phyloP scores from a whole-genome alignment of 2,888 invertebrate genomes.

The Phoenoteleia sp. region DNA sequence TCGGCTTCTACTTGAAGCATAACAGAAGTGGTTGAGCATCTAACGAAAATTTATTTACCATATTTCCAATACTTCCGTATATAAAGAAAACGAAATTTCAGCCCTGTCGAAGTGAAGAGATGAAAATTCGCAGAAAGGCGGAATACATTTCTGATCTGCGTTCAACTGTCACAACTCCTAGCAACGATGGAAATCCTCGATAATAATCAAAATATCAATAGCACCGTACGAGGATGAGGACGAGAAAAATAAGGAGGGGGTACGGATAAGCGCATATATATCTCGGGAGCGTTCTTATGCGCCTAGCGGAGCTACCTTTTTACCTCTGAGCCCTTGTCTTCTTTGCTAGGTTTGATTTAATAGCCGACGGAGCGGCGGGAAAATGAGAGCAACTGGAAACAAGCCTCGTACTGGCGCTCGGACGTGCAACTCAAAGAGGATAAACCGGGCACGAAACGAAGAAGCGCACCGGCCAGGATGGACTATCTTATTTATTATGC shows the following conservation, averaged over 20 bases:
- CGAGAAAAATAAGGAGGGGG: not conserved
- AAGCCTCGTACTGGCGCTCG: constrained; percentile 72
- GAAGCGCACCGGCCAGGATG: constrained; percentile 73
- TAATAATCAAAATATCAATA: constrained; percentile 15
- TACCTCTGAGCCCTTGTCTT: constrained; percentile 72
- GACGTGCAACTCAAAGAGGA: constrained; percentile 74
- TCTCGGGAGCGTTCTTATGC: constrained; percentile 23
- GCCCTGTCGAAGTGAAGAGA: too few relatives aligned
- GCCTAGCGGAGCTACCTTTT: constrained; percentile 63
- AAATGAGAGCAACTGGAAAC: constrained; percentile 80
- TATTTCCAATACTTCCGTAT: too few relatives aligned
- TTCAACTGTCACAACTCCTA: too few relatives aligned
- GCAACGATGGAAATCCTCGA: not conserved
- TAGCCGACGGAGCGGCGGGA: constrained; percentile 74
- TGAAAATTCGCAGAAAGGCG: too few relatives aligned
- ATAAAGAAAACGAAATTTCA: too few relatives aligned
- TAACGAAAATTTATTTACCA: too few relatives aligned
- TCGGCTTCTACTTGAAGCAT: too few relatives aligned
- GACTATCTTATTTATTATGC: constrained; percentile 79
- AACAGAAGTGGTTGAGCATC: too few relatives aligned
- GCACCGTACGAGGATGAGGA: not conserved
- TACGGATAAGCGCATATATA: too few relatives aligned
- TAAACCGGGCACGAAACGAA: constrained; percentile 65
- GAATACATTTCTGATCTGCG: too few relatives aligned
- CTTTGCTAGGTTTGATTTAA: constrained; percentile 78